Evolutionary conservation across 2,797 vertebrate species (phyloP).

Genomic region (Chrosomus eos): DNA sequence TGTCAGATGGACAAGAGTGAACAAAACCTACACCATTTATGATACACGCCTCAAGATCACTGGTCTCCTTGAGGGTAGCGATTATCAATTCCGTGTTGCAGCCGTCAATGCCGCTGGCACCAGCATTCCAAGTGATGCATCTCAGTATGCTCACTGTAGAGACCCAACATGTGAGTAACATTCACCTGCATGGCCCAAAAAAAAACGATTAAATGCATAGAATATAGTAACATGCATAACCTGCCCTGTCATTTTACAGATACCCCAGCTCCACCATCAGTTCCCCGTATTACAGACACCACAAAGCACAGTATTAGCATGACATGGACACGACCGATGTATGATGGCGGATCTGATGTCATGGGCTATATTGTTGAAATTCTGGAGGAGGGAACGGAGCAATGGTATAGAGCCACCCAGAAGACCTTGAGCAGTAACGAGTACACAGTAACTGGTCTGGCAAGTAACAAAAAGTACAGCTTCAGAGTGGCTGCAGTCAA

Average conservation of each 20-base stretch:
- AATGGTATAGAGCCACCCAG: slow-evolving; percentile 94
- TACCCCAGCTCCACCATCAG: slow-evolving; percentile 91
- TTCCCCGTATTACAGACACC: slow-evolving; percentile 92
- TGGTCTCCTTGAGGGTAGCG: slow-evolving; percentile 90
- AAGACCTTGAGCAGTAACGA: slow-evolving; percentile 84
- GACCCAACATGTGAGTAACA: slow-evolving; percentile 92
- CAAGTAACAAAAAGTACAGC: slow-evolving; percentile 88
- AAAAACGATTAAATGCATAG: neutral
- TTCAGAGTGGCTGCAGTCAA: slow-evolving; percentile 96
- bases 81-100: slow-evolving; percentile 97
- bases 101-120: slow-evolving; percentile 94
- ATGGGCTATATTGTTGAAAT: slow-evolving; percentile 94
- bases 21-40: slow-evolving; percentile 92
- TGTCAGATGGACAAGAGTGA: slow-evolving; percentile 95
- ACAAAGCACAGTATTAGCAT: slow-evolving; percentile 95
- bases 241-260: slow-evolving; percentile 74
- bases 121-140: slow-evolving; percentile 93
- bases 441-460: slow-evolving; percentile 87
- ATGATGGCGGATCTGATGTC: slow-evolving; percentile 93
- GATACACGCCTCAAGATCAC: slow-evolving; percentile 96
- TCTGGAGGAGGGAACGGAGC: slow-evolving; percentile 89
- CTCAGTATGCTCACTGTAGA: slow-evolving; percentile 90
- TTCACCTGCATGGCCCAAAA: neutral
- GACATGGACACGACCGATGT: slow-evolving; percentile 95
- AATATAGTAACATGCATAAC: neutral